Base-by-base conservation (phyloP, 2,888 invertebrate genomes). In the Pecten maximus region DNA sequence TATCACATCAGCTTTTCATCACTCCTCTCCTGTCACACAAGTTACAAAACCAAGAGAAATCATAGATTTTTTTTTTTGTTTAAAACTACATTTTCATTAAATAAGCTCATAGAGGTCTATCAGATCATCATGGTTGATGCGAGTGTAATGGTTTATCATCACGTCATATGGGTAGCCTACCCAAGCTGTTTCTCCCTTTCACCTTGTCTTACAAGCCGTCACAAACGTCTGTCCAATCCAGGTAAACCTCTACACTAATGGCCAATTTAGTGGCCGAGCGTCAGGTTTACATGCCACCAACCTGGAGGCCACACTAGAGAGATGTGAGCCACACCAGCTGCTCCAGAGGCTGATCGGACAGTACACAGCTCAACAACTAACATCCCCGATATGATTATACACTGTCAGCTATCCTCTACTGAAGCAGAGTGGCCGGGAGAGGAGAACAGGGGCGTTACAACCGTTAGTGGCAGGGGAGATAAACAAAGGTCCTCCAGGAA, bases 351-450 rank as follows among this genome's bases (percentile, higher is more conserved):
- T 74, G 2, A 35, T 74, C 35, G 28, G 74, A 74, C 74, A 74
- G 74, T 8, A 74, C 74, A 74, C 74, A 35, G 74, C 74, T 74
- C 35, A 35, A 54, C 54, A 54, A 54, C 74, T 12, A 74, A 74
- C 74, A 74, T 74, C 74, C 74, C 74, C 74, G 74, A 74, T 74
- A 74, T 35, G 28, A 35, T 74, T 74, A 28, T 35, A 35, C 35
- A 74, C 28, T 74, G 74, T 74, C 74, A 74, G 74, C 74, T 74
- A 74, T 74, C 74, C 50, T 28, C 74, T 74, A 74, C 74, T 74
- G 74, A 74, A 74, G 74, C 74, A 74, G 74, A 35, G 74, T 74
- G 74, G 74, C 74, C 74, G 74, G 74, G 74, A 23, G 74, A 35
- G 74, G 74, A 74, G 35, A 28, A 74, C 35, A 35, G 74, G 74